phyloP scores from a whole-genome alignment of 2,888 invertebrate species.

The Syrista parreyssii region DNA sequence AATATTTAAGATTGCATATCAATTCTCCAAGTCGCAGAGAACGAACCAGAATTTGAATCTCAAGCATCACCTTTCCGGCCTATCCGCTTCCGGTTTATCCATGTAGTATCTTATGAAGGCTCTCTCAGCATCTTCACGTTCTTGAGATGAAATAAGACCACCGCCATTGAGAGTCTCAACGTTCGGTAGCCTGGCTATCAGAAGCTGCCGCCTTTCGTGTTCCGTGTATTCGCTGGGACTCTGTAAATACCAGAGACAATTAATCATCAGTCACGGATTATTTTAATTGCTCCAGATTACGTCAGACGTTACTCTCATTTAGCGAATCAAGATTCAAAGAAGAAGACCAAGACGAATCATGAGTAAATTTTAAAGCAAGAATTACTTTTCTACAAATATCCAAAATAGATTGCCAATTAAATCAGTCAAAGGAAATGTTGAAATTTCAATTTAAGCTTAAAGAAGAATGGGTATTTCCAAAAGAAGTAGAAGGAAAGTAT shows the following conservation, averaged over 20 bases:
- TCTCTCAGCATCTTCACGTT: conserved; percentile 91
- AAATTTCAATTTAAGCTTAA: background rate
- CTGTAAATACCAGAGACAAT: conserved; percentile 36
- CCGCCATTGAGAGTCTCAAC: conserved; percentile 91
- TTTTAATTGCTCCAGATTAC: background rate
- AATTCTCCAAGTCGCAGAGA: conserved; percentile 4
- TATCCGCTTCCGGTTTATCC: conserved; percentile 86
- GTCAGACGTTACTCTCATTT: background rate
- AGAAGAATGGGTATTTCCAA: background rate
- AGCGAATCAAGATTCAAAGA: background rate
- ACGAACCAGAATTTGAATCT: background rate
- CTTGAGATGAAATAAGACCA: conserved; percentile 83
- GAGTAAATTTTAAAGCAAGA: background rate
- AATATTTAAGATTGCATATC: conserved; percentile 9
- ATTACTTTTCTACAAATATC: background rate
- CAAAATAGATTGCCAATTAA: background rate
- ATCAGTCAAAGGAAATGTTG: background rate
- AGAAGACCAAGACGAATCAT: no score
- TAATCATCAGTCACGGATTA: background rate
- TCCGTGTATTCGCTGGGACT: conserved; percentile 82
- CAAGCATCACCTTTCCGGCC: conserved; percentile 77
- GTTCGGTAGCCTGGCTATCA: conserved; percentile 89
- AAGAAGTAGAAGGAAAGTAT: background rate
- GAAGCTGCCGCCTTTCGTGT: conserved; percentile 86
- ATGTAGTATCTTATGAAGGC: conserved; percentile 93